phyloP scores from a whole-genome alignment of 30 jellyfish, hydroid and myxozoan genomes.

The Pseudorhiza aurosa region DNA sequence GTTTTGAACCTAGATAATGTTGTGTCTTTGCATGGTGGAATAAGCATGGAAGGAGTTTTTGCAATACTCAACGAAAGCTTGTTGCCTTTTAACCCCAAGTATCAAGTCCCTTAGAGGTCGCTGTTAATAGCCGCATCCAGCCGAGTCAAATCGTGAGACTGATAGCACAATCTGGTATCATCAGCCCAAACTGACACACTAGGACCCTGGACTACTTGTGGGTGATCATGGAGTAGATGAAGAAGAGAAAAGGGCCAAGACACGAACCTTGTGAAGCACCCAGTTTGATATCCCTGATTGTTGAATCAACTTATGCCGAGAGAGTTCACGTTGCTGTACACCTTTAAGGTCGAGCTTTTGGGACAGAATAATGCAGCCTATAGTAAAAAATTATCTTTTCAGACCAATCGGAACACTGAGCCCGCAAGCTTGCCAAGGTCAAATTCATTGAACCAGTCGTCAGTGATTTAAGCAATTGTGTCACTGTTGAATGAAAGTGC shows the following conservation, averaged over 20 bases:
- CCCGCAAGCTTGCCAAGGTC: too few species aligned
- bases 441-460: too few species aligned
- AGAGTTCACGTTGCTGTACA: too few species aligned
- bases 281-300: neutral
- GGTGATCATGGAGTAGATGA: constrained; percentile 11
- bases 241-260: constrained; percentile 30
- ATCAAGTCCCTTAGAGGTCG: neutral
- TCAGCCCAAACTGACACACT: constrained; percentile 17
- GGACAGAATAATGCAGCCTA: too few species aligned
- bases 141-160: constrained; percentile 11
- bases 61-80: constrained; percentile 44
- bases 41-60: constrained; percentile 33
- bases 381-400: too few species aligned
- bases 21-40: constrained; percentile 15
- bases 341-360: too few species aligned
- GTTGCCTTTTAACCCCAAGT: constrained; percentile 39
- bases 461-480: too few species aligned
- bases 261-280: constrained; percentile 44
- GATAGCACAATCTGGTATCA: constrained; percentile 14
- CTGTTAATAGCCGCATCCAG: neutral
- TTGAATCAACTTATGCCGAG: neutral
- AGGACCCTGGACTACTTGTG: constrained; percentile 26
- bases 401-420: too few species aligned
- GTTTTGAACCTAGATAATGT: neutral
- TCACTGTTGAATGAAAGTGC: too few species aligned